Percentiles rank a stretch among this genome's conserved stretches.
Evolutionary conservation across 2,797 vertebrate genomes (phyloP).

Genomic region (Lepus oiostolus): DNA sequence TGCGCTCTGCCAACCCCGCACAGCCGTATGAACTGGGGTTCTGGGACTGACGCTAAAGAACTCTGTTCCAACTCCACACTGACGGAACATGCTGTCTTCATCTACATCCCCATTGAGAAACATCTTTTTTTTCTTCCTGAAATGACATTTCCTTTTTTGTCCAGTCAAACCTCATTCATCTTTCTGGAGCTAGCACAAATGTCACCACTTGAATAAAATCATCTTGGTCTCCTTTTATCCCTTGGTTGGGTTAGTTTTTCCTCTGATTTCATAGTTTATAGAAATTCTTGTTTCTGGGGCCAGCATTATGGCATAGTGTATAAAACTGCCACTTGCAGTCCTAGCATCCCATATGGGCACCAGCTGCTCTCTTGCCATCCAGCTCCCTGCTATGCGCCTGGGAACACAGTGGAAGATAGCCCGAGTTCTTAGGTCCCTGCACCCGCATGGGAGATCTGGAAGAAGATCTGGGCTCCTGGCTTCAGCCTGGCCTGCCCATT

Average conservation of each 20-base stretch:
- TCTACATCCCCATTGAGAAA: not conserved
- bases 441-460: no score
- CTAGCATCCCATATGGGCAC: no score
- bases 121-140: conserved; percentile 19
- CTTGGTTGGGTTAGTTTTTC: conserved; percentile 27
- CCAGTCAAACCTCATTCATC: not conserved
- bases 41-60: not conserved
- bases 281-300: not conserved
- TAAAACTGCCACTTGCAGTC: no score
- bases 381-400: no score
- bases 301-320: no score
- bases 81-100: not conserved
- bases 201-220: conserved; percentile 49
- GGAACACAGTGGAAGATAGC: no score
- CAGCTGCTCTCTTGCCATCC: no score
- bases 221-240: conserved; percentile 5
- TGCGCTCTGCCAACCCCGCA: not conserved
- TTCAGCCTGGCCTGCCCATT: no score
- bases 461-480: no score
- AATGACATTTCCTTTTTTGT: not conserved
- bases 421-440: no score
- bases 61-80: not conserved
- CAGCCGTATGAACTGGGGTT: not conserved
- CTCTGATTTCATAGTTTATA: not conserved
- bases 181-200: conserved; percentile 6